Conservation (phyloP, 2,113 vertebrate genomes). For the Odocoileus virginianus region DNA sequence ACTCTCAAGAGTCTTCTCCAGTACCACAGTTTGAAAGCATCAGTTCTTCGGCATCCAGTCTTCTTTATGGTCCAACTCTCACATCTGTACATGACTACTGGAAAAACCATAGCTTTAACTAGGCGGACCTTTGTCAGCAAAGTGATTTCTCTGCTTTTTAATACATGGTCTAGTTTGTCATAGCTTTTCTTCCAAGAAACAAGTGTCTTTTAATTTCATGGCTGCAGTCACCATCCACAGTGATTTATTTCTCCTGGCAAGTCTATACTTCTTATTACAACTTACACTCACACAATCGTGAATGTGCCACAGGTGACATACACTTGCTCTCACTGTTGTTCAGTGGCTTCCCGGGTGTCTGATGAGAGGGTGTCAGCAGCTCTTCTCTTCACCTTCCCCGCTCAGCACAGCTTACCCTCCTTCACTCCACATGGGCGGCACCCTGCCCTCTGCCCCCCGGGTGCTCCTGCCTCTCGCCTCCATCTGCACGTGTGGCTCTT, state of each 20-base stretch:
- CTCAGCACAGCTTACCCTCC: not conserved
- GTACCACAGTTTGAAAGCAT: not conserved
- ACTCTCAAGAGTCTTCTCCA: not conserved
- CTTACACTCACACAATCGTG: not conserved
- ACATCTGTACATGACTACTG: not conserved
- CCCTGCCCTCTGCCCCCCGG: not conserved
- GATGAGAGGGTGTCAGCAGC: not conserved
- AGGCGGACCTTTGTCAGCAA: fast-evolving
- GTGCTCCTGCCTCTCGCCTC: not conserved
- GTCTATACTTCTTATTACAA: not conserved
- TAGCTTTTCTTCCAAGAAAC: not conserved
- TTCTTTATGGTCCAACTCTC: not conserved
- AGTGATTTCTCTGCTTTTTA: not conserved
- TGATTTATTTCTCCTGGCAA: not conserved
- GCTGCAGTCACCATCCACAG: not conserved
- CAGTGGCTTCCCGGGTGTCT: not conserved
- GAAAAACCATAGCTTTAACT: not conserved
- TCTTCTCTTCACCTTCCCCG: not conserved
- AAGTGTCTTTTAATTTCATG: not conserved
- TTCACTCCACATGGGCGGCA: not conserved
- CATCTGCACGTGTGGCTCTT: fast-evolving
- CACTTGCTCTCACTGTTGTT: not conserved
- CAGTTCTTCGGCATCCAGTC: not conserved
- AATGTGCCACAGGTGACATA: not conserved
- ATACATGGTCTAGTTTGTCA: not conserved